A percentile compares a stretch with the other conserved stretches of the same genome.
phyloP scores from a whole-genome alignment of 2,113 vertebrate genomes.

The Orthochromis indermauri region DNA sequence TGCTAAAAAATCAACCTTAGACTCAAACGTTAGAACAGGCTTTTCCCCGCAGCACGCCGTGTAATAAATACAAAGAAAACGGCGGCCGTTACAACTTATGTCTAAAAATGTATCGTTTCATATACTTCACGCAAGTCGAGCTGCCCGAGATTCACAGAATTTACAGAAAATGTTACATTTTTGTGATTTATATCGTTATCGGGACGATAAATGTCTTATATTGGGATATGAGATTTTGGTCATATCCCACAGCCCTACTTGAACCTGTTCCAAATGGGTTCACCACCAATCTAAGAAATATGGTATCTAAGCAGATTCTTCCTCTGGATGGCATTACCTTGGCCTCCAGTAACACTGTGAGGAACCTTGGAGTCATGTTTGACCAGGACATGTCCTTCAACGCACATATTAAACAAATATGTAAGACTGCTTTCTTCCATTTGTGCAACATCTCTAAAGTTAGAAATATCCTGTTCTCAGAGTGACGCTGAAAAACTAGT shows the following conservation, averaged over 20 bases:
- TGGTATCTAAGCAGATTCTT: fast-evolving
- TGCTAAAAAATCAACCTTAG: fast-evolving
- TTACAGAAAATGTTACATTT: not conserved
- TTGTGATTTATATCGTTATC: not conserved
- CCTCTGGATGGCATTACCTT: fast-evolving
- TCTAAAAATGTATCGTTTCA: no score
- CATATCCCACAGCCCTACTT: fast-evolving
- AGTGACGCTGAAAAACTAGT: no score
- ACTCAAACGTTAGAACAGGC: not conserved
- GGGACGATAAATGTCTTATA: fast-evolving
- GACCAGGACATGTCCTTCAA: no score
- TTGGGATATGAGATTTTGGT: fast-evolving
- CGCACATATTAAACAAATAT: not conserved
- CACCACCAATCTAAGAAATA: not conserved
- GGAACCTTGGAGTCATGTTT: no score
- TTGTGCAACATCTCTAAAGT: fast-evolving
- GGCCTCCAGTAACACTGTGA: no score
- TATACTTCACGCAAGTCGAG: not conserved
- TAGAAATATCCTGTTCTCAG: no score
- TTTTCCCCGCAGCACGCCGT: not conserved
- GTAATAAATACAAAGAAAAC: fast-evolving
- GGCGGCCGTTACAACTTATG: fast-evolving
- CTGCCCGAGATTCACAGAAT: not conserved
- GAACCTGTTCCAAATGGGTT: not conserved
- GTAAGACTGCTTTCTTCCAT: no score